A percentile compares a stretch with the other conserved stretches of the same genome.
Evolutionary conservation across 2,888 invertebrate species (phyloP).

Genomic region (Drosophila neutralis): DNA sequence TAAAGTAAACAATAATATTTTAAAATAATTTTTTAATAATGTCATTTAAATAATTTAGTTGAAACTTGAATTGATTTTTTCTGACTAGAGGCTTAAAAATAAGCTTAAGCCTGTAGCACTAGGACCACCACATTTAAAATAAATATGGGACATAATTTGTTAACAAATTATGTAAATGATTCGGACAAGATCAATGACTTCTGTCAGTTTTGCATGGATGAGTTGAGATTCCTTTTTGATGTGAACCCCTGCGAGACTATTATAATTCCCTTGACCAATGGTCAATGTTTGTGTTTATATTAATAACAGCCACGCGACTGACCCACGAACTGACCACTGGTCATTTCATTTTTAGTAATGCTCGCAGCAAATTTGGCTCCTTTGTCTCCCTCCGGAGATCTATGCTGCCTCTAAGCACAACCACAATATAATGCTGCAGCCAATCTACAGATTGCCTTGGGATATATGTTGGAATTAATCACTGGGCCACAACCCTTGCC

Average conservation of each 20-base stretch:
- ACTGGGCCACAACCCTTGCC: conserved; percentile 56
- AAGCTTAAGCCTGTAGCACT: too few relatives aligned
- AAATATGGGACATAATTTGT: background rate
- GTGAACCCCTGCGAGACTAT: conserved; percentile 30
- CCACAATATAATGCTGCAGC: conserved; percentile 39
- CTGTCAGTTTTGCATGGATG: conserved; percentile 27
- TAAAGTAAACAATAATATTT: too few relatives aligned
- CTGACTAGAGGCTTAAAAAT: too few relatives aligned
- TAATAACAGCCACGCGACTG: conserved; percentile 77
- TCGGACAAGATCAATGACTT: conserved; percentile 44
- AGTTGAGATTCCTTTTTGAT: conserved; percentile 11
- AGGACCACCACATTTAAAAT: too few relatives aligned
- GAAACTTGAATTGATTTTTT: too few relatives aligned
- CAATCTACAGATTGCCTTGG: conserved; percentile 69
- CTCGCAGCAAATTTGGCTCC: background rate
- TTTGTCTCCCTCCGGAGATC: conserved; percentile 19
- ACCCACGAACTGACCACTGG: conserved; percentile 71
- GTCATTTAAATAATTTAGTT: too few relatives aligned
- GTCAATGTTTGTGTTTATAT: conserved; percentile 73
- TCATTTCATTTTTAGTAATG: conserved; percentile 56
- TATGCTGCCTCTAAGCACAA: conserved; percentile 26
- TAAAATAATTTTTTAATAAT: too few relatives aligned
- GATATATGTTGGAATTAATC: conserved; percentile 73
- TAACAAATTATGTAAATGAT: background rate
- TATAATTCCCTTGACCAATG: conserved; percentile 43